Conservation (phyloP, 1,140 invertebrate species). For the Hycleus phaleratus region DNA sequence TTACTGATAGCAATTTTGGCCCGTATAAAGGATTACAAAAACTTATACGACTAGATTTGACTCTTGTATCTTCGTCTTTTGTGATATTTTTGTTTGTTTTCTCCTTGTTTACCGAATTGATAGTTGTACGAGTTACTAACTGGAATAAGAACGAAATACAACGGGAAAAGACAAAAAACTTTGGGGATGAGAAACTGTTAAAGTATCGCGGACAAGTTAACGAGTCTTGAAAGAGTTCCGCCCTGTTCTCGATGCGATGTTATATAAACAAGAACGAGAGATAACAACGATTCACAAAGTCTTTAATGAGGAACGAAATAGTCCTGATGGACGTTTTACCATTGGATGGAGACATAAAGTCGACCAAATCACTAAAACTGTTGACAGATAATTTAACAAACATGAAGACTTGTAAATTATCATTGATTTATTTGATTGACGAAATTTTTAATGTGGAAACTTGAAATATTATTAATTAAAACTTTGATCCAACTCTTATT, state of each 20-base stretch:
- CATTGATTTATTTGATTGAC: conserved; percentile 12
- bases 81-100: conserved; percentile 6
- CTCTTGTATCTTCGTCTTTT: conserved; percentile 16
- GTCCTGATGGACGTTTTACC: conserved; percentile 27
- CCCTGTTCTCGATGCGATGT: neutral
- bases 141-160: conserved; percentile 1
- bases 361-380: conserved; percentile 8
- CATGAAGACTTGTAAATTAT: conserved; percentile 29
- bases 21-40: conserved; percentile 13
- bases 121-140: neutral
- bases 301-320: conserved; percentile 36
- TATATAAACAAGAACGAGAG: neutral
- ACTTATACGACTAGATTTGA: conserved; percentile 13
- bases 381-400: conserved; percentile 26
- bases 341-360: conserved; percentile 13
- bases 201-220: conserved; percentile 25
- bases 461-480: too few species aligned
- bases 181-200: conserved; percentile 22
- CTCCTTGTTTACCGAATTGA: neutral
- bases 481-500: too few species aligned
- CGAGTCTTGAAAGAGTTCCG: conserved; percentile 19
- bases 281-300: conserved; percentile 26
- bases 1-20: conserved; percentile 26
- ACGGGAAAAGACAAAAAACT: conserved; percentile 15
- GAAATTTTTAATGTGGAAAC: too few species aligned